Evolutionary conservation across 1,140 invertebrate genomes (phyloP).

Genomic region (Bombus superbus): DNA sequence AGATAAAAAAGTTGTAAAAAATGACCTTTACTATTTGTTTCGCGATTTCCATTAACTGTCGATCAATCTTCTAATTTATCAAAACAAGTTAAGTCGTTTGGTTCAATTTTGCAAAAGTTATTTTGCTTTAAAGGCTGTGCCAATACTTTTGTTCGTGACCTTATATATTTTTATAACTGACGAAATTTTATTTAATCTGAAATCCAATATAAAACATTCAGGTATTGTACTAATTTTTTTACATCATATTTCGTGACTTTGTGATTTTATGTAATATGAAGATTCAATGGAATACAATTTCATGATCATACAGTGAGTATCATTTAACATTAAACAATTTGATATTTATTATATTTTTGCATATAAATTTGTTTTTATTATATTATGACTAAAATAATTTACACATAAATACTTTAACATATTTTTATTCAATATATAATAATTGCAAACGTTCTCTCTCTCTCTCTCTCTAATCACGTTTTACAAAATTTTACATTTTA

Average conservation of each 20-base stretch:
- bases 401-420: neutral
- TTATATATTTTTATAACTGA: constrained; percentile 14
- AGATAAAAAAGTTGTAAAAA: too few species aligned
- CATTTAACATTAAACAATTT: neutral
- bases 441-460: neutral
- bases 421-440: neutral
- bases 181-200: neutral
- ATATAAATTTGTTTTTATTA: neutral
- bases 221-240: neutral
- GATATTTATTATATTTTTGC: neutral
- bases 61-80: too few species aligned
- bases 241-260: neutral
- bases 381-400: neutral
- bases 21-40: too few species aligned
- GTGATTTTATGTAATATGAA: neutral
- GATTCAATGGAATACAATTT: neutral
- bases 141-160: too few species aligned
- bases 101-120: too few species aligned
- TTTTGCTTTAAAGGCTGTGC: too few species aligned
- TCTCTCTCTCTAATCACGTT: too few species aligned
- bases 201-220: neutral
- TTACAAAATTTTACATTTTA: neutral
- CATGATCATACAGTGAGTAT: neutral
- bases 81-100: too few species aligned
- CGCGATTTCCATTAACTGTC: too few species aligned